Evolutionary conservation across 1,140 invertebrate genomes (phyloP).

Genomic region (Platyscapa corneri): DNA sequence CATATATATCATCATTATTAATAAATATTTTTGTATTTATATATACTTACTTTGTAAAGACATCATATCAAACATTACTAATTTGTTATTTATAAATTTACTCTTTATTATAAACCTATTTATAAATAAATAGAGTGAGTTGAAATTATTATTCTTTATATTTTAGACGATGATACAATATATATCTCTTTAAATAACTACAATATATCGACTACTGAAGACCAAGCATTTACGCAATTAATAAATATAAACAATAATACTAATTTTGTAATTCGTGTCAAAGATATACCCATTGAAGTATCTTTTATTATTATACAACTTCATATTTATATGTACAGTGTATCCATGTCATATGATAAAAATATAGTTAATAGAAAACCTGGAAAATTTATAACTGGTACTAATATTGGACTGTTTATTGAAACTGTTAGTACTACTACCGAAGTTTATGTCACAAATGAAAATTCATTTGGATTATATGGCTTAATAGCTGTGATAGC

Average conservation of each 20-base stretch:
- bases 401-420: slow-evolving; percentile 79
- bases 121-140: neutral
- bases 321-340: slow-evolving; percentile 78
- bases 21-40: neutral
- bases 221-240: slow-evolving; percentile 57
- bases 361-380: slow-evolving; percentile 60
- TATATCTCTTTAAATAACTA: slow-evolving; percentile 48
- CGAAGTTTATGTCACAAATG: slow-evolving; percentile 70
- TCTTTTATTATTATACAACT: slow-evolving; percentile 81
- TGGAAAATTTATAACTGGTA: slow-evolving; percentile 70
- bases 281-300: slow-evolving; percentile 71
- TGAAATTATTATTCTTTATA: slow-evolving; percentile 6
- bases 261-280: slow-evolving; percentile 71
- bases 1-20: too few species aligned
- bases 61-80: too few species aligned
- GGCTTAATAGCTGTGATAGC: slow-evolving; percentile 75
- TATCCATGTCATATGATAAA: slow-evolving; percentile 77
- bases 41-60: too few species aligned
- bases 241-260: slow-evolving; percentile 54
- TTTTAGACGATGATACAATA: slow-evolving; percentile 53
- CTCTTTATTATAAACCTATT: too few species aligned
- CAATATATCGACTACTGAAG: slow-evolving; percentile 40
- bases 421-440: slow-evolving; percentile 49
- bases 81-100: too few species aligned
- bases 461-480: slow-evolving; percentile 67